A percentile compares a stretch with the other conserved stretches of the same genome.
phyloP scores from a whole-genome alignment of 1,140 invertebrate genomes.

The Drosophila kohkoa region DNA sequence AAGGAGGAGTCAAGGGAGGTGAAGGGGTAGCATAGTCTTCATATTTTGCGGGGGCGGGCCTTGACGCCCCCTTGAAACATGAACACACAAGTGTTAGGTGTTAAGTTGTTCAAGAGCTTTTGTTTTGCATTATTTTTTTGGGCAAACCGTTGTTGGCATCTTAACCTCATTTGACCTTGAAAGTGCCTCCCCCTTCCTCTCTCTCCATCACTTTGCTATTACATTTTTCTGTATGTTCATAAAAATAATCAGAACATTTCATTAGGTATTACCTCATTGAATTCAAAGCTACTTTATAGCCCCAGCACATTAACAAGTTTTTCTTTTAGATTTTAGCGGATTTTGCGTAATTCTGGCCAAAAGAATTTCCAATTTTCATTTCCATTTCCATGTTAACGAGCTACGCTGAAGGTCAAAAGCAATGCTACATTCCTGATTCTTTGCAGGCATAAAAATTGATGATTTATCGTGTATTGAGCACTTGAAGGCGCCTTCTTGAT shows the following conservation, averaged over 20 bases:
- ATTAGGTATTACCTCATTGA: conserved; percentile 35
- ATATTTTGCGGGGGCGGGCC: conserved; percentile 24
- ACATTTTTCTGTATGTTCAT: conserved; percentile 36
- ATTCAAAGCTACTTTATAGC: conserved; percentile 20
- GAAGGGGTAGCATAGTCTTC: conserved; percentile 27
- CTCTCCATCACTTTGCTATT: not conserved
- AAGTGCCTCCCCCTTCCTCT: not conserved
- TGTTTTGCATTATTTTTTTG: conserved; percentile 19
- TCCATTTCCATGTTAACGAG: conserved; percentile 30
- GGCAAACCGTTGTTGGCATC: conserved; percentile 43
- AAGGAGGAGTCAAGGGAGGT: not conserved
- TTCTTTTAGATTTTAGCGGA: conserved; percentile 33
- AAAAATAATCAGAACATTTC: conserved; percentile 29
- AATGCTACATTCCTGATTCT: not conserved
- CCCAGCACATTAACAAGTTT: conserved; percentile 38
- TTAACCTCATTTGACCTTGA: conserved; percentile 70
- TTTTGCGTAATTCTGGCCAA: conserved; percentile 54
- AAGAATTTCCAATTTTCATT: conserved; percentile 16
- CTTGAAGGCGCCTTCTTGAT: conserved; percentile 32
- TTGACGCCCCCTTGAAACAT: conserved; percentile 39
- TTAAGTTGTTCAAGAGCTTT: conserved; percentile 17
- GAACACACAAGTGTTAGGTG: conserved; percentile 41
- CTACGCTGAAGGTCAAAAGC: conserved; percentile 34
- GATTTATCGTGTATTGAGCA: conserved; percentile 27
- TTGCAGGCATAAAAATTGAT: conserved; percentile 14